Percentiles rank a stretch among this genome's conserved stretches.
These are phyloP conservation scores for Parazoanthus swiftii DNA, from an alignment of 92 coral and sea anemone genomes.

Conservation along the genomic window DNA sequence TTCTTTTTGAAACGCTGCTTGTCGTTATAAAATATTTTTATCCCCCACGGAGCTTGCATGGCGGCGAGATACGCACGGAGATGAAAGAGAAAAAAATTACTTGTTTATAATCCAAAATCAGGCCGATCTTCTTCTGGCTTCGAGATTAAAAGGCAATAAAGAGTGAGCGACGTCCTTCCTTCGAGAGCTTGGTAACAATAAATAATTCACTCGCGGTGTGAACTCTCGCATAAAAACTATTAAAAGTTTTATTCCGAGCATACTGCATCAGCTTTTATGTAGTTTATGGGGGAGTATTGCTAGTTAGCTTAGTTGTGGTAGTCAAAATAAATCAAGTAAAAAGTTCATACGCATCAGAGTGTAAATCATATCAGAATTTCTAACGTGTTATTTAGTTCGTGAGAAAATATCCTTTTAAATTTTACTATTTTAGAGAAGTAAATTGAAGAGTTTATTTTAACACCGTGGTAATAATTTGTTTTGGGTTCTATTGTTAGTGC, in stretches of 20 bases:
- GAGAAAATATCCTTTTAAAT: not conserved
- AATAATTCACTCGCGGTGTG: conserved; percentile 17
- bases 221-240: not conserved
- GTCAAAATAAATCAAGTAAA: not conserved
- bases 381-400: not conserved
- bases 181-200: not conserved
- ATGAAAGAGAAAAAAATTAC: not conserved
- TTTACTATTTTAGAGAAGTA: not conserved
- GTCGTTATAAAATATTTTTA: not conserved
- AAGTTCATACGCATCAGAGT: not conserved
- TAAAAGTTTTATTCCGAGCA: not conserved
- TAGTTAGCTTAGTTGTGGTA: not conserved
- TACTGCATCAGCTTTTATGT: not conserved
- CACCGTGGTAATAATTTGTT: not conserved
- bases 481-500: not conserved
- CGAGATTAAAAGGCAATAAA: conserved; percentile 1
- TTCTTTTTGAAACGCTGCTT: not conserved
- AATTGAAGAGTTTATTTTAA: conserved; percentile 14
- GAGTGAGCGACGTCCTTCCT: not conserved
- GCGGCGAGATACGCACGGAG: not conserved
- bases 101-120: not conserved
- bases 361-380: not conserved
- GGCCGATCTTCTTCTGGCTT: not conserved
- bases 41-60: not conserved
- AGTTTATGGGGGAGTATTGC: not conserved